Evolutionary conservation across 2,888 invertebrate genomes (phyloP), one percentile per base, ranked within the genome.

Genomic region (Agrochola lota): DNA sequence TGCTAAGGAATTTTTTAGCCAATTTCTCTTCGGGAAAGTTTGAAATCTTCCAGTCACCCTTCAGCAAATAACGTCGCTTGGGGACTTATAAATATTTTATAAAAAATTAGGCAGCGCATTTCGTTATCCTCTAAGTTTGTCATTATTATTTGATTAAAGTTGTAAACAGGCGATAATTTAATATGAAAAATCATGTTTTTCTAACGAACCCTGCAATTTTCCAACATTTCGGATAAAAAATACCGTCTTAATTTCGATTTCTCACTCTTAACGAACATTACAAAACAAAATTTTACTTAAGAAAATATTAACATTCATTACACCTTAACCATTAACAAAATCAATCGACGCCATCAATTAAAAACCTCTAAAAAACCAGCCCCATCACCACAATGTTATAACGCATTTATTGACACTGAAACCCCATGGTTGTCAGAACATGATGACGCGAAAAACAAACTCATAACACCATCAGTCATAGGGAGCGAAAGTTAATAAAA

Each of bases 381-480:
- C 15, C 35, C 46, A n/a, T 59, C 75, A 70, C 66, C 77, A 70
- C 81, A 85, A 80, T 88, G 84, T 79, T 76, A 83, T 85, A 80
- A 87, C 87, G 84, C 84, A 71, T 78, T 80, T 87, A 85, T 85
- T 78, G 81, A 87, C 88, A 81, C 77, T 87, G 87, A 89, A 90
- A 91, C 94, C 94, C 95, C 93, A 90, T 87, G 87, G 91, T 88
- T 92, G 92, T 89, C 90, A 94, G 93, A 94, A 93, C 92, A 92
- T 93, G 95, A 95, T 95, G 96, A 93, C 92, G 95, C 96, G 95
- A 95, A 95, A 96, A 96, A 96, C 96, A 96, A 96, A 96, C 93
- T 94, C 91, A 93, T 93, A 94, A 94, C 94, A 94, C 88, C 86
- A 88, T 89, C 85, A 86, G 40, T 89, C 89, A 87, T 85, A 89